phyloP scores from a whole-genome alignment of 2,113 vertebrate species.

The Emydocephalus ijimae region DNA sequence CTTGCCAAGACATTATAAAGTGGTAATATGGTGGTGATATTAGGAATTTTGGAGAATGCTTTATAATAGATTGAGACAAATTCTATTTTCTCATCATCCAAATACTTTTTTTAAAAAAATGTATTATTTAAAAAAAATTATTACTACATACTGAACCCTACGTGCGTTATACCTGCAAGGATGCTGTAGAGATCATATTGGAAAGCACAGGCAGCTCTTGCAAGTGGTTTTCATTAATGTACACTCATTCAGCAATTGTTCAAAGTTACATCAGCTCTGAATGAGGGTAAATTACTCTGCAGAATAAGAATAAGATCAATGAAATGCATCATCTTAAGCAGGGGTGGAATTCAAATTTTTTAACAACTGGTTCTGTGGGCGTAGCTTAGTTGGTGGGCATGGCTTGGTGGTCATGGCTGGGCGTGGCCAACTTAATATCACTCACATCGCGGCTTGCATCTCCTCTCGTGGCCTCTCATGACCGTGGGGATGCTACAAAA shows the following conservation, averaged over 20 bases:
- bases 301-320: background rate
- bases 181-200: background rate
- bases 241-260: background rate
- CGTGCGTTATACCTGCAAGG: background rate
- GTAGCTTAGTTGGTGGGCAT: too few species aligned
- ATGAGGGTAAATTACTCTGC: background rate
- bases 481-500: too few species aligned
- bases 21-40: too few species aligned
- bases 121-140: background rate
- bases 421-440: too few species aligned
- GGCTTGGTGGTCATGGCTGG: too few species aligned
- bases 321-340: background rate
- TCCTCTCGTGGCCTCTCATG: too few species aligned
- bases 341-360: too few species aligned
- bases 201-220: background rate
- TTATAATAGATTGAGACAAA: too few species aligned
- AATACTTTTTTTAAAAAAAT: background rate
- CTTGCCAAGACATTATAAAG: too few species aligned
- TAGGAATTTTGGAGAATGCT: too few species aligned
- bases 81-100: background rate
- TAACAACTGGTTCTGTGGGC: too few species aligned
- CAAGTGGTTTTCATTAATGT: background rate
- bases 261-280: background rate
- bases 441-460: too few species aligned
- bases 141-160: background rate